Evolutionary conservation across 1,140 invertebrate genomes (phyloP), one percentile per base, ranked within the genome.

Genomic region (Chrysomallon squamiferum): DNA sequence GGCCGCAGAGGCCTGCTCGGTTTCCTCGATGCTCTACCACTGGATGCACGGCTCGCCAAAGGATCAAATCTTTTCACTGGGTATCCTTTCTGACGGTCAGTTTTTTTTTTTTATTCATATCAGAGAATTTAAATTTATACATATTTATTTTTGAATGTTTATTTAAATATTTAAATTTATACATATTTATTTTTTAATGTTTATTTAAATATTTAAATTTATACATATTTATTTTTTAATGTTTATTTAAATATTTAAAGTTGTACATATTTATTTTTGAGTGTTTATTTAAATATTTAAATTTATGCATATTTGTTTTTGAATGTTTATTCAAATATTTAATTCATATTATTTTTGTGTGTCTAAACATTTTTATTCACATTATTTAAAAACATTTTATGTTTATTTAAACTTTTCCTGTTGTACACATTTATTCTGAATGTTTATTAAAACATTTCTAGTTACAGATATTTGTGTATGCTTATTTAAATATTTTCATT

Each of bases 21-120:
- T 85, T 22, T 52, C 73, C 22, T 68, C 75, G 4, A 75, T 71
- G 30, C 52, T 85, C 29, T 59, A 68, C 35, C 75, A 85, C 54
- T 84, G 82, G 82, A 81, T 73, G 70, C 71, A 72, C 47, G 81
- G 82, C 1, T 75, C 75, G 7, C 75, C 79, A 30, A 29, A 20
- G 13, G 79, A 78, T 3, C 75, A 84, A 60, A 81, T 82, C 41
- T 79, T 79, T 59, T 83, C 81, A 2, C 64, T 84, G 7, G 77
- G 66, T 11, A 75, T 83, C 4, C 71, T 57, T 15, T 83, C 83
- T n/a, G 78, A 84, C 54, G 81, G 80, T 81, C 65, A 41, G 59
- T 41, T 43, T 47, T 47, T 6, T 47, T 47, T 47, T 22, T 5
- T 1, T 47, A 20, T 6, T 20, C 11, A 47, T 11, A 18, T 6